Evolutionary conservation across 2,888 invertebrate species (phyloP).

Genomic region (Dryobota labecula): DNA sequence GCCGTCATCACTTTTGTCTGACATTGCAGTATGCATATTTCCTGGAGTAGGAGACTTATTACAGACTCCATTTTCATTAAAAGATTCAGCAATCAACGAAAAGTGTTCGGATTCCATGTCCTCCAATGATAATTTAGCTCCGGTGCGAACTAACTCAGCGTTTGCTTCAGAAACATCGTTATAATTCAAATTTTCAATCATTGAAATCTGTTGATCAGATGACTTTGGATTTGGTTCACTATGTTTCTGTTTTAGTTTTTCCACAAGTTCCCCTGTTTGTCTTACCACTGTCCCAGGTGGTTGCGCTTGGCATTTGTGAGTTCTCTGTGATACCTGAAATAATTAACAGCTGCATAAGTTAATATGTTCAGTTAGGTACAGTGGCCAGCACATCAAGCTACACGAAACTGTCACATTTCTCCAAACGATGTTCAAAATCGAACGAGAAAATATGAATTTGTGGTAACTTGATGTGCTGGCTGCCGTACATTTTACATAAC

Average conservation of each 20-base stretch:
- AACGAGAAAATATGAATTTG: too few relatives aligned
- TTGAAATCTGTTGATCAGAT: conserved; percentile 37
- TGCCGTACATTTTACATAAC: not conserved
- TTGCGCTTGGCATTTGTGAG: conserved; percentile 94
- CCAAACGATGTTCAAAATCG: too few relatives aligned
- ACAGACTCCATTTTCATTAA: conserved; percentile 65
- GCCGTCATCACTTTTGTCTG: conserved; percentile 68
- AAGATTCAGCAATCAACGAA: conserved; percentile 78
- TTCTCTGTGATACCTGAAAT: conserved; percentile 94
- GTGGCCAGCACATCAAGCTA: too few relatives aligned
- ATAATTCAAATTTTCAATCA: conserved; percentile 65
- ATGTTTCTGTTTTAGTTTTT: conserved; percentile 87
- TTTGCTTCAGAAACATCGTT: conserved; percentile 83
- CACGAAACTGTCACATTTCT: too few relatives aligned
- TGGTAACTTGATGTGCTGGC: too few relatives aligned
- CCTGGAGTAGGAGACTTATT: conserved; percentile 17
- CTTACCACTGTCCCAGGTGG: conserved; percentile 91
- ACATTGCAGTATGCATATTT: conserved; percentile 35
- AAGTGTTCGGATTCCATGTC: conserved; percentile 88
- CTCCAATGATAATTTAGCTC: conserved; percentile 86
- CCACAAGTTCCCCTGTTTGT: conserved; percentile 86
- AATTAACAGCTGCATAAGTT: not conserved
- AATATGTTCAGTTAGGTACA: not conserved
- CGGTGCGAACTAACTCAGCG: conserved; percentile 84
- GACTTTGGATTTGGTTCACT: conserved; percentile 59